Base-by-base conservation (phyloP, 2,797 vertebrate genomes). In the Furcifer pardalis region DNA sequence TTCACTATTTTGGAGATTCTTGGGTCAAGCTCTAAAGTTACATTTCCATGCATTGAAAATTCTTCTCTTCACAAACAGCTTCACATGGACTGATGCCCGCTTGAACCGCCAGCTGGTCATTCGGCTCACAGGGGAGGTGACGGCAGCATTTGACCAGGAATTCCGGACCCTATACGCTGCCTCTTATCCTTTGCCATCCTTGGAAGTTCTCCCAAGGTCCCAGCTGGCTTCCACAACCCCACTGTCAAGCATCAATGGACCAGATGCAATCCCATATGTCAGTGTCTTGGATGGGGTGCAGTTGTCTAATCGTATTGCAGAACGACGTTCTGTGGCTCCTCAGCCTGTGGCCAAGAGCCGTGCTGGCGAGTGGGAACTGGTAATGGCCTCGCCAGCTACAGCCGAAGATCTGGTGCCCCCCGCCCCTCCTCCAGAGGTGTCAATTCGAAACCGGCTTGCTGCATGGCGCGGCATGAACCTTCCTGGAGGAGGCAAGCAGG, bases 21-120 rank as follows among this genome's bases (percentile, higher is more conserved):
- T 6, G 44, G 37, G 46, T 15, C 19, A 49, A 44, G 46, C n/a
- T 12, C 6, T 42, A 25, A 42, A 73, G 27, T 2, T 19, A 68
- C 66, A 35, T 68, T 19, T 25, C 68, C 17, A 32, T 15, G 15
- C 3, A 30, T 23, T 68, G 9, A 77, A 42, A 5, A 23, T 30
- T 30, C 9, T 30, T 21, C 32, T 17, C 59, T 56, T 1, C 72
- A 49, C 69, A n/a, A 78, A 27, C 86, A 98, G 98, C 89, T 97
- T 98, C 84, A 97, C 97, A 0, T 98, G 98, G 98, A 96, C 94
- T 0, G 98, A 97, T 1, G 94, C 97, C 7, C 97, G 97, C 83
- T 94, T 98, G 68, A 97, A 98, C 91, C 96, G 97, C 0, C 97
- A 98, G 90, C 94, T 98, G 79, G 91, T 98, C 90, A 98, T 96